Evolutionary conservation across 2,113 vertebrate genomes (phyloP).

Genomic region (Tragelaphus strepsiceros): DNA sequence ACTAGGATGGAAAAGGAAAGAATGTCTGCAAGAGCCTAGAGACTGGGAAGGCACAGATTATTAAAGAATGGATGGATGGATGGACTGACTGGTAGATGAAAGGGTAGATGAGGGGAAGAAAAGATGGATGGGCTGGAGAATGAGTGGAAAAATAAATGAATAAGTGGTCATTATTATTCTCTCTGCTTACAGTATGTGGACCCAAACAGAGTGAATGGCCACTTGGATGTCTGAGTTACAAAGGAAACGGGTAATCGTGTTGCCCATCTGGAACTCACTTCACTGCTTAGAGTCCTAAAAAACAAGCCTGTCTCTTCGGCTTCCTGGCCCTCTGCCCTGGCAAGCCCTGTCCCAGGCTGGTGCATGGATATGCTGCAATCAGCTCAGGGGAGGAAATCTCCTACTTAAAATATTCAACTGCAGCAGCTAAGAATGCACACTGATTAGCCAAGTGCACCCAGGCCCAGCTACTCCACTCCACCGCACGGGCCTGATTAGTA

Average conservation of each 20-base stretch:
- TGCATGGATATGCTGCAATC: slow-evolving; percentile 21
- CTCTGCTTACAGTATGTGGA: neutral
- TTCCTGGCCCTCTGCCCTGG: slow-evolving; percentile 24
- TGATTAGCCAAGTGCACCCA: slow-evolving; percentile 79
- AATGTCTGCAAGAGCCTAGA: neutral
- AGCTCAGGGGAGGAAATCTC: slow-evolving; percentile 59
- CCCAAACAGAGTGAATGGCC: neutral
- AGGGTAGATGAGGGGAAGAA: neutral
- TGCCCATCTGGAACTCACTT: neutral
- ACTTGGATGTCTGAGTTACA: neutral
- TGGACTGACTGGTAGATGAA: too few species aligned
- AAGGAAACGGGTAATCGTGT: neutral
- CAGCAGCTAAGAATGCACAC: slow-evolving; percentile 75
- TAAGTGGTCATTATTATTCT: neutral
- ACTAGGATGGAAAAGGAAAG: neutral
- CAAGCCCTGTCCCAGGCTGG: neutral
- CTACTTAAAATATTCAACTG: slow-evolving; percentile 78
- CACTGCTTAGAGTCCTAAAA: neutral
- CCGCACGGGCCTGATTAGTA: slow-evolving; percentile 77
- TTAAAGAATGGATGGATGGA: neutral
- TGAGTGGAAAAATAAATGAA: too few species aligned
- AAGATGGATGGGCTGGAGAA: neutral
- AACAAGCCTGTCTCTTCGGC: neutral
- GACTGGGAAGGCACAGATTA: neutral
- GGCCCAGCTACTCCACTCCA: slow-evolving; percentile 77